These are phyloP conservation scores for Echinarachnius parma DNA, from an alignment of 53 echinoderm and acorn worm genomes.

Conservation along the genomic window DNA sequence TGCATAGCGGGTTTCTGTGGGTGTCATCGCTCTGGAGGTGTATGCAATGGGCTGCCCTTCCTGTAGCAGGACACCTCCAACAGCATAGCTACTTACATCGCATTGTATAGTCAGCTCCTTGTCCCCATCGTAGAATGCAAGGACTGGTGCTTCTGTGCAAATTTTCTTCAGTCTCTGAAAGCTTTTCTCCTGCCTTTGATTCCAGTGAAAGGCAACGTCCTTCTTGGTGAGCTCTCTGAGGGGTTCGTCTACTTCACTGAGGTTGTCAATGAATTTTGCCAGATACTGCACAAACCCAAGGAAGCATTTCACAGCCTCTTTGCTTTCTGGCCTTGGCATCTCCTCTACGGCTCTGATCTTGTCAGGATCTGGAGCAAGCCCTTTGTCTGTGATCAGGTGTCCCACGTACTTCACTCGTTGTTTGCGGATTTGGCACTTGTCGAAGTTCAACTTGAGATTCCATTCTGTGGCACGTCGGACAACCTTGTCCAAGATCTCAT, in stretches of 20 bases:
- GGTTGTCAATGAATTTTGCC: slow-evolving; percentile 53
- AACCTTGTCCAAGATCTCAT: slow-evolving; percentile 42
- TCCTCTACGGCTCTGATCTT: slow-evolving; percentile 52
- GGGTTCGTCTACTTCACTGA: slow-evolving; percentile 62
- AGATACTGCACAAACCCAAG: slow-evolving; percentile 52
- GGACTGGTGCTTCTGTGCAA: slow-evolving; percentile 50
- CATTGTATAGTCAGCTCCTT: slow-evolving; percentile 56
- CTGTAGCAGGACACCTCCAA: slow-evolving; percentile 52
- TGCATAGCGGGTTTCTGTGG: slow-evolving; percentile 50
- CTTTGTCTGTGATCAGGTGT: slow-evolving; percentile 46
- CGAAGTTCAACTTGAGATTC: slow-evolving; percentile 48
- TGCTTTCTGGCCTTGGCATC: slow-evolving; percentile 42
- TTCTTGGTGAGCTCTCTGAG: slow-evolving; percentile 48
- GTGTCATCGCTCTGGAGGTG: slow-evolving; percentile 55
- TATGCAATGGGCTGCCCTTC: slow-evolving; percentile 60
- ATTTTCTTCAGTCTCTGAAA: slow-evolving; percentile 40
- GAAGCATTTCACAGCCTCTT: slow-evolving; percentile 57
- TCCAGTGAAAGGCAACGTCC: slow-evolving; percentile 41
- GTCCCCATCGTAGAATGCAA: slow-evolving; percentile 48
- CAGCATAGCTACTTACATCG: slow-evolving; percentile 66
- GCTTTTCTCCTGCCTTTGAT: slow-evolving; percentile 41
- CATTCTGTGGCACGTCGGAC: slow-evolving; percentile 61
- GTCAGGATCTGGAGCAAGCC: slow-evolving; percentile 49
- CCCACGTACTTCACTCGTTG: slow-evolving; percentile 36
- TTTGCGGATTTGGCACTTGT: slow-evolving; percentile 51